Evolutionary conservation across 1,140 invertebrate species (phyloP).

Genomic region (Triops longicaudatus): DNA sequence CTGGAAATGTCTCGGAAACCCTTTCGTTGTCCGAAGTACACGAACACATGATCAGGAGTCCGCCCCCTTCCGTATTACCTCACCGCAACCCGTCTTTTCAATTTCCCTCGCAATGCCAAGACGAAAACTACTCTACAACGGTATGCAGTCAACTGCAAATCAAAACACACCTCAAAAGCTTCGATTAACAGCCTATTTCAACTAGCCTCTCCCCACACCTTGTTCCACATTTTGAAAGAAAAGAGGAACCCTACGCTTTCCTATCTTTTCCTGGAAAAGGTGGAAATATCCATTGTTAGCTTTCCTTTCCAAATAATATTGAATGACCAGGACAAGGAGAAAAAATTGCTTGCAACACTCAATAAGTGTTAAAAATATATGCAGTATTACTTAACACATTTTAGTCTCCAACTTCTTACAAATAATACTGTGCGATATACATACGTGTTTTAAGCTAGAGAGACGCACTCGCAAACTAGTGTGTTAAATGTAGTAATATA

Average conservation of each 20-base stretch:
- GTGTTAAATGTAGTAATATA: not conserved
- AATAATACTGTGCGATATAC: not conserved
- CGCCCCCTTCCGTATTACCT: slow-evolving; percentile 63
- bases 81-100: not conserved
- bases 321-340: not conserved
- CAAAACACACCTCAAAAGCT: not conserved
- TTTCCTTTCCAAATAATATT: not conserved
- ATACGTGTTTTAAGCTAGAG: not conserved
- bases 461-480: not conserved
- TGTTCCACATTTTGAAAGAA: no score
- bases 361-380: not conserved
- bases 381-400: not conserved
- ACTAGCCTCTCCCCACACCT: no score
- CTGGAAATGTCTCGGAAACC: slow-evolving; percentile 52
- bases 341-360: not conserved
- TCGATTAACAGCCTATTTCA: not conserved
- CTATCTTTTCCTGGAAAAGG: no score
- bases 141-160: not conserved
- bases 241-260: no score
- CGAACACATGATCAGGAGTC: slow-evolving; percentile 69
- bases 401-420: not conserved
- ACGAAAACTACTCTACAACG: not conserved
- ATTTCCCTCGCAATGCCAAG: not conserved
- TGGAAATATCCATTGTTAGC: not conserved
- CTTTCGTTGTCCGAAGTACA: slow-evolving; percentile 66